A percentile compares a stretch with the other conserved stretches of the same genome.
These are phyloP conservation scores for Zoanthus gigantus DNA, from an alignment of 92 coral and sea anemone genomes.

Conservation along the genomic window DNA sequence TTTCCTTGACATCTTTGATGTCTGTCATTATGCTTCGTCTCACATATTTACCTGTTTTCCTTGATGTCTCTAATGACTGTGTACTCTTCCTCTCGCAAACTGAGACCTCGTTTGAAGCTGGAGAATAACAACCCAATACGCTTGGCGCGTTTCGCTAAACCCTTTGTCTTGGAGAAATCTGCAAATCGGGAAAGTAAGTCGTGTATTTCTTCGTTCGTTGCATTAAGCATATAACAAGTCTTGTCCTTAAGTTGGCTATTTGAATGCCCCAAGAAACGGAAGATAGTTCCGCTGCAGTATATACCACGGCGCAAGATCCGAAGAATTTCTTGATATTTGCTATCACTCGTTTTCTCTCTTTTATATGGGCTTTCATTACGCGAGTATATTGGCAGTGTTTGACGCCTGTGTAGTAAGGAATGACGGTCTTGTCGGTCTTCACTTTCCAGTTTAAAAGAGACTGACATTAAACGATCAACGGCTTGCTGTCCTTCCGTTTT, in stretches of 20 bases:
- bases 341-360: constrained; percentile 28
- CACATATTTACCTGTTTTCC: background rate
- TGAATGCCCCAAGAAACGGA: constrained; percentile 87
- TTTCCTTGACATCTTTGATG: too few relatives aligned
- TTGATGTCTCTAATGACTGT: background rate
- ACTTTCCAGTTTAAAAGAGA: constrained; percentile 51
- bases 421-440: constrained; percentile 32
- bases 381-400: background rate
- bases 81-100: constrained; percentile 69
- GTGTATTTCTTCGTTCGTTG: constrained; percentile 75
- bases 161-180: constrained; percentile 76
- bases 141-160: constrained; percentile 80
- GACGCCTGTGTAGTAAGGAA: background rate
- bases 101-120: constrained; percentile 72
- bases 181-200: constrained; percentile 77
- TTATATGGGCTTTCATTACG: background rate
- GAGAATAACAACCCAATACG: constrained; percentile 89
- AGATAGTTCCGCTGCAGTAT: constrained; percentile 66
- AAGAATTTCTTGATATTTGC: constrained; percentile 37
- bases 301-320: constrained; percentile 74
- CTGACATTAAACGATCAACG: constrained; percentile 74
- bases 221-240: constrained; percentile 86
- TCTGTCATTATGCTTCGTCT: too few relatives aligned
- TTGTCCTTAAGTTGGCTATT: constrained; percentile 84
- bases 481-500: constrained; percentile 57